These are phyloP conservation scores for Solea solea DNA, from an alignment of 2,113 vertebrate species.

Conservation along the genomic window DNA sequence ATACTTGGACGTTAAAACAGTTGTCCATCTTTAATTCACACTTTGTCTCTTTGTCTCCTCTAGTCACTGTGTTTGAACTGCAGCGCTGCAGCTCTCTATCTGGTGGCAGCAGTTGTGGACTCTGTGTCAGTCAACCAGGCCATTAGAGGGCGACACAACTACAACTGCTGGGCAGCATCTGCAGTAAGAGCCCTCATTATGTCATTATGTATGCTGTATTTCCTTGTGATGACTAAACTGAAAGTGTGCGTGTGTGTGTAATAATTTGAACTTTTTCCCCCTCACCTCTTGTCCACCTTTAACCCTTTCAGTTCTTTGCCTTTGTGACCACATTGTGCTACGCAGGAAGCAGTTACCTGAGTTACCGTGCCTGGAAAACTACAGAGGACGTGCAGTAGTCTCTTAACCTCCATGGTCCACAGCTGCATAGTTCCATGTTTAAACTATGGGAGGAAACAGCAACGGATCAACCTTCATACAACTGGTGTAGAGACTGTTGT, in stretches of 20 bases:
- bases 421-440: background rate
- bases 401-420: background rate
- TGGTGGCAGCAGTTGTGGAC: constrained; percentile 86
- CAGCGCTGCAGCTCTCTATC: constrained; percentile 86
- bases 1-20: no score
- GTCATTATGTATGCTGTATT: background rate
- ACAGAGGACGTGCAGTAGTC: constrained; percentile 68
- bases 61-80: constrained; percentile 90
- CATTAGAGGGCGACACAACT: constrained; percentile 85
- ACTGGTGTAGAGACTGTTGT: background rate
- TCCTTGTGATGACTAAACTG: no score
- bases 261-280: constrained; percentile 13
- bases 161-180: constrained; percentile 92
- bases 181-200: constrained; percentile 80
- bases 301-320: constrained; percentile 87
- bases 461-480: background rate
- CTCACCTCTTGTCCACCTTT: background rate
- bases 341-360: constrained; percentile 86
- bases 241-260: no score
- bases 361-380: constrained; percentile 87
- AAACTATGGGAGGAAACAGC: background rate
- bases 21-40: background rate
- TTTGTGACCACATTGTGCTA: constrained; percentile 91
- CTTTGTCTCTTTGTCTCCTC: constrained; percentile 20
- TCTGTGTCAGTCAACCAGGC: constrained; percentile 82